phyloP scores from a whole-genome alignment of 2,797 vertebrate genomes.

The Helostoma temminkii region DNA sequence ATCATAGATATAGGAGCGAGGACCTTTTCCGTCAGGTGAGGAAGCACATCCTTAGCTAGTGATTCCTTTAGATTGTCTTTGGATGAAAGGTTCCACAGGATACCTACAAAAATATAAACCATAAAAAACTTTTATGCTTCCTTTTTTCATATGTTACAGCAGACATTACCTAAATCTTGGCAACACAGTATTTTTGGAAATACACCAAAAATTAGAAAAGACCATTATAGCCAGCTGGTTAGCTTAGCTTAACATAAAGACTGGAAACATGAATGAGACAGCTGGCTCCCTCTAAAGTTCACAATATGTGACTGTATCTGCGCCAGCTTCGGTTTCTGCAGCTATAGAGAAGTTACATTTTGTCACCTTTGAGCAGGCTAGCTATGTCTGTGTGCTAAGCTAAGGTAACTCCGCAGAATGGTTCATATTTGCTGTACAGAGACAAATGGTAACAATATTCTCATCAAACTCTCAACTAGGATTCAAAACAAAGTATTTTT shows the following conservation, averaged over 20 bases:
- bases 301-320: no score
- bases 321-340: no score
- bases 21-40: constrained; percentile 87
- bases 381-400: background rate
- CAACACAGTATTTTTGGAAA: background rate
- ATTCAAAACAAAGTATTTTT: background rate
- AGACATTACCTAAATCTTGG: background rate
- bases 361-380: background rate
- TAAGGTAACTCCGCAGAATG: background rate
- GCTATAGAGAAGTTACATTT: no score
- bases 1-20: constrained; percentile 85
- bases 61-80: constrained; percentile 93
- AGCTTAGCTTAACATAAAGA: no score
- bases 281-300: no score
- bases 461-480: background rate
- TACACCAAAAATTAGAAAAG: no score
- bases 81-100: constrained; percentile 98
- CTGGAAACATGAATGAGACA: no score
- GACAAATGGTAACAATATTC: no score
- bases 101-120: constrained; percentile 82
- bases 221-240: no score
- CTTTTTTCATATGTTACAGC: background rate
- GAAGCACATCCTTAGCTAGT: constrained; percentile 86
- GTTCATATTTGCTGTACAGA: background rate
- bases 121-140: background rate